phyloP scores from a whole-genome alignment of 2,797 vertebrate genomes.

The Prunella strophiata region DNA sequence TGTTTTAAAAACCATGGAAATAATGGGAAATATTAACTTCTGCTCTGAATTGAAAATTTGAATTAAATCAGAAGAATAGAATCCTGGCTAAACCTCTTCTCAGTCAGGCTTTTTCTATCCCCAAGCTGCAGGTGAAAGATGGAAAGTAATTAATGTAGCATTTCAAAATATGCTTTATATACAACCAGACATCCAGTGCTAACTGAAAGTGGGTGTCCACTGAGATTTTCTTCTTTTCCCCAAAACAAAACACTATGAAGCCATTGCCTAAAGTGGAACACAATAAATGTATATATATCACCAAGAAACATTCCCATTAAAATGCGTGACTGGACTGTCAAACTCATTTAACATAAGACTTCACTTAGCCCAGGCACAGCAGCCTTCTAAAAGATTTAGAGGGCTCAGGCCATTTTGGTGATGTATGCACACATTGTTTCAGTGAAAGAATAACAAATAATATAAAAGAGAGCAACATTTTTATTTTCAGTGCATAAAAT shows the following conservation, averaged over 20 bases:
- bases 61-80: background rate
- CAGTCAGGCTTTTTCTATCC: background rate
- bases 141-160: background rate
- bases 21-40: background rate
- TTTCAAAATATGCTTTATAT: background rate
- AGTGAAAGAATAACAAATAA: constrained; percentile 9
- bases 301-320: background rate
- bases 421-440: background rate
- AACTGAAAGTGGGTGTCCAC: background rate
- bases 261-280: background rate
- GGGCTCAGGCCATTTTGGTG: background rate
- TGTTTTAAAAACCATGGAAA: background rate
- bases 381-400: constrained; percentile 8
- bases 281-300: background rate
- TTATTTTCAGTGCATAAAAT: constrained; percentile 8
- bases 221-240: background rate
- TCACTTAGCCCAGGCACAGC: background rate
- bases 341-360: background rate
- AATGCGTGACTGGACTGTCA: background rate
- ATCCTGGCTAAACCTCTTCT: background rate
- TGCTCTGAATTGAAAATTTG: background rate
- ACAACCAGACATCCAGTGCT: background rate
- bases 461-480: background rate
- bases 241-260: background rate
- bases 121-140: background rate